A percentile compares a stretch with the other conserved stretches of the same genome.
Evolutionary conservation across 2,113 vertebrate genomes (phyloP).

Genomic region (Phoxinus phoxinus): DNA sequence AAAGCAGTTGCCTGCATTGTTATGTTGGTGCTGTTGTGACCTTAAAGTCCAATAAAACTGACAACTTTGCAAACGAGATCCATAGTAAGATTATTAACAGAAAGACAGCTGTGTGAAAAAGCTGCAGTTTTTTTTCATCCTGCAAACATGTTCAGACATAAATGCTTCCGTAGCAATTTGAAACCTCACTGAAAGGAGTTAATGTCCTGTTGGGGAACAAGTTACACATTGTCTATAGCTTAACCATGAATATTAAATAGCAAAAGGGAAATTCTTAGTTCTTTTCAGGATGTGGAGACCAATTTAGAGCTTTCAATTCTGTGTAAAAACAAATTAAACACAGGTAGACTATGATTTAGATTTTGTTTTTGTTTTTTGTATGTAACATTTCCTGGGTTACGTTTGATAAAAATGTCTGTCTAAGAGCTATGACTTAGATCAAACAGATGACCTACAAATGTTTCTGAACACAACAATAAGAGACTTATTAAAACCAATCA

Average conservation of each 20-base stretch:
- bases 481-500: conserved; percentile 17
- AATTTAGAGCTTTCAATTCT: not conserved
- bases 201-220: conserved; percentile 38
- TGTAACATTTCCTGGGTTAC: not conserved
- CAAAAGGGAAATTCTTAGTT: conserved; percentile 3
- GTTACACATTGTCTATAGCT: conserved; percentile 47
- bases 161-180: not conserved
- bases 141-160: conserved; percentile 19
- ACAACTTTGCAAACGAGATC: not conserved
- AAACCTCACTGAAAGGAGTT: conserved; percentile 35
- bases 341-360: not conserved
- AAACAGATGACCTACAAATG: not conserved
- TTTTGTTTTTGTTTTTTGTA: not conserved
- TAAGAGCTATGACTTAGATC: not conserved
- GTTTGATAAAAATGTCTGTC: not conserved
- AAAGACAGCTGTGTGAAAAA: not conserved
- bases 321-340: not conserved
- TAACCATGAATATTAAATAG: conserved; percentile 26
- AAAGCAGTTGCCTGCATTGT: conserved; percentile 17
- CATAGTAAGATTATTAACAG: not conserved
- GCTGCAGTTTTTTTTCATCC: not conserved
- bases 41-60: not conserved
- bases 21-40: not conserved
- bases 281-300: not conserved
- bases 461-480: not conserved